Percentiles rank a stretch among this genome's conserved stretches.
These are phyloP conservation scores for Eulemur mongoz DNA, from an alignment of 2,797 vertebrate genomes.

Conservation along the genomic window DNA sequence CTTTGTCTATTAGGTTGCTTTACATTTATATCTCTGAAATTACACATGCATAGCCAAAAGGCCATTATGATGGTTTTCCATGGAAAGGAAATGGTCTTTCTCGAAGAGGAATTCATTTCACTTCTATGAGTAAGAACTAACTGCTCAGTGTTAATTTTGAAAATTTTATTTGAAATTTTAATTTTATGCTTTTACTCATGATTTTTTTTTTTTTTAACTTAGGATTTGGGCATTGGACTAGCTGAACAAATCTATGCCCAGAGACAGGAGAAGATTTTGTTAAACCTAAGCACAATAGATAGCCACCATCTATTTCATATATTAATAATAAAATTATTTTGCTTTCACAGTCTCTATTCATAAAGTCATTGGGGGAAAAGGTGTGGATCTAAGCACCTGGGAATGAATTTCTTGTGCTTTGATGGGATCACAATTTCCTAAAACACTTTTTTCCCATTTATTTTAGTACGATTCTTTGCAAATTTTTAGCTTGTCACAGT, in stretches of 20 bases:
- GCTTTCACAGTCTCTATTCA: neutral
- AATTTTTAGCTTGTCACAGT: neutral
- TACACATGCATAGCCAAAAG: neutral
- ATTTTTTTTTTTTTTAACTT: neutral
- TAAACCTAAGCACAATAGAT: neutral
- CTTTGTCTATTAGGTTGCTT: neutral
- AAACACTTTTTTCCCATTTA: neutral
- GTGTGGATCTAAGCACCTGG: neutral
- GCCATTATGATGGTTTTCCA: neutral
- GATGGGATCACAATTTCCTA: neutral
- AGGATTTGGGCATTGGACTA: neutral
- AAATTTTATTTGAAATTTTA: neutral
- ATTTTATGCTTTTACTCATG: neutral
- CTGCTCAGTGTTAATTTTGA: neutral
- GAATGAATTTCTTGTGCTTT: neutral
- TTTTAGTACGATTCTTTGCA: neutral
- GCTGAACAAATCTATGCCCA: neutral
- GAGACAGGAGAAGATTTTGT: neutral
- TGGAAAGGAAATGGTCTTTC: neutral
- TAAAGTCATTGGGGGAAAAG: neutral
- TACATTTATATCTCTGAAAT: neutral
- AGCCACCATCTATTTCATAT: neutral
- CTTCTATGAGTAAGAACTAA: neutral
- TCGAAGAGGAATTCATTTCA: slow-evolving; percentile 24
- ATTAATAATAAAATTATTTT: neutral